Conservation (phyloP, 2,797 vertebrate species). For the Tinamus major region DNA sequence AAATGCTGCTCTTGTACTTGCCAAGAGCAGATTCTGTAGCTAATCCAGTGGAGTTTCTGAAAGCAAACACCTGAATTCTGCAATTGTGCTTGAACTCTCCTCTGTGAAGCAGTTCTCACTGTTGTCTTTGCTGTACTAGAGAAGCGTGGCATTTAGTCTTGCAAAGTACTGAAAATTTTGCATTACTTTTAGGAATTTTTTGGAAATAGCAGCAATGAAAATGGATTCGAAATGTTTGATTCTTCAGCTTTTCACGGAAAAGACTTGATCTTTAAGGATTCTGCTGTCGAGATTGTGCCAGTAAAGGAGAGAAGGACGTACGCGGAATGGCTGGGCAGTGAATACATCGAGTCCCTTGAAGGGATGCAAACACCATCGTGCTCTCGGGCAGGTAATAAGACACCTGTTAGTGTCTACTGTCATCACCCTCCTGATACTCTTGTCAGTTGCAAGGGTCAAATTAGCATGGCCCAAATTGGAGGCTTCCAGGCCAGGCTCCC, state of each 20-base stretch:
- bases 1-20: not conserved
- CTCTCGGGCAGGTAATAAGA: constrained; percentile 64
- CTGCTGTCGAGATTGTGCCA: constrained; percentile 82
- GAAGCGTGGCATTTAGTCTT: not conserved
- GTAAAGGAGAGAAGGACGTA: constrained; percentile 86
- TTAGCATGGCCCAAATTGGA: not conserved
- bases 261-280: constrained; percentile 95
- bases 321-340: constrained; percentile 87
- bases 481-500: not conserved
- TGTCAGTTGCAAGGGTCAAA: not conserved
- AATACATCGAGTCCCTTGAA: constrained; percentile 86
- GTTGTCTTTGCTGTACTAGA: not conserved
- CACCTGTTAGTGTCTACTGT: not conserved
- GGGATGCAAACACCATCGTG: constrained; percentile 82
- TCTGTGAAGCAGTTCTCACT: not conserved
- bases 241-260: constrained; percentile 84
- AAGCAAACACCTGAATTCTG: not conserved
- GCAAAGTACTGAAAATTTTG: not conserved
- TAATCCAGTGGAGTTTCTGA: not conserved
- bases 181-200: constrained; percentile 83
- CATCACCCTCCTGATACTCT: not conserved
- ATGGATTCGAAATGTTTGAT: constrained; percentile 92
- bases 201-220: constrained; percentile 75
- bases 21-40: not conserved
- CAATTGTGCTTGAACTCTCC: not conserved